Percentiles rank a stretch among this genome's conserved stretches.
Conservation (phyloP, 2,888 invertebrate species). For the Chrysina gloriosa region DNA sequence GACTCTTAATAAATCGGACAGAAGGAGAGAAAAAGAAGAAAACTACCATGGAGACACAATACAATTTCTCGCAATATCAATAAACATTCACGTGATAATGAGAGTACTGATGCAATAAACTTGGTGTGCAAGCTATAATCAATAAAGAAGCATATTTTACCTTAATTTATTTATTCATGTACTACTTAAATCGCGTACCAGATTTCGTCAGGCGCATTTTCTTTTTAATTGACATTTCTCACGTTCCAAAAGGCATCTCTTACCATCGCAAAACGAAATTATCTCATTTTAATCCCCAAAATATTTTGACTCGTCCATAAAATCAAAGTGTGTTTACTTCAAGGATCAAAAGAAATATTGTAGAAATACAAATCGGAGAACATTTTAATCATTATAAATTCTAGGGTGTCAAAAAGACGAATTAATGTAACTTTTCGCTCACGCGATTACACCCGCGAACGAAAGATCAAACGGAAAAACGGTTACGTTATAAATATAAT, state of each 20-base stretch:
- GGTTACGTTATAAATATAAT: slow-evolving; percentile 33
- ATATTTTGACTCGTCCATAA: slow-evolving; percentile 21
- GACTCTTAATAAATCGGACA: no score
- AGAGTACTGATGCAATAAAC: no score
- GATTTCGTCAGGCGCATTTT: no score
- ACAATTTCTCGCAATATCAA: no score
- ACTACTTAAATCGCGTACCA: no score
- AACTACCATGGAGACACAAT: no score
- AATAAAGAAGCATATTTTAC: no score
- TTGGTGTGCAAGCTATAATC: no score
- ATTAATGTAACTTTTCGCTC: slow-evolving; percentile 21
- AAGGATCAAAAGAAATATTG: slow-evolving; percentile 31
- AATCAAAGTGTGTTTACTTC: slow-evolving; percentile 21
- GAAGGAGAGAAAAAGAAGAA: no score
- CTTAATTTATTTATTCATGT: no score
- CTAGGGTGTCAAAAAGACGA: slow-evolving; percentile 33
- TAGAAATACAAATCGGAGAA: slow-evolving; percentile 21
- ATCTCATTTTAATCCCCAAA: slow-evolving; percentile 14
- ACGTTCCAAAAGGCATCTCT: not conserved
- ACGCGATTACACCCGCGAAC: not conserved
- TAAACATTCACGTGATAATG: no score
- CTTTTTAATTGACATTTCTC: slow-evolving; percentile 1
- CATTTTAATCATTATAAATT: slow-evolving; percentile 34
- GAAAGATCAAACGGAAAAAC: slow-evolving; percentile 32
- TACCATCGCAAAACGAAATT: slow-evolving; percentile 6